Base-by-base conservation (phyloP, 2,113 vertebrate genomes). In the Myocastor coypus region DNA sequence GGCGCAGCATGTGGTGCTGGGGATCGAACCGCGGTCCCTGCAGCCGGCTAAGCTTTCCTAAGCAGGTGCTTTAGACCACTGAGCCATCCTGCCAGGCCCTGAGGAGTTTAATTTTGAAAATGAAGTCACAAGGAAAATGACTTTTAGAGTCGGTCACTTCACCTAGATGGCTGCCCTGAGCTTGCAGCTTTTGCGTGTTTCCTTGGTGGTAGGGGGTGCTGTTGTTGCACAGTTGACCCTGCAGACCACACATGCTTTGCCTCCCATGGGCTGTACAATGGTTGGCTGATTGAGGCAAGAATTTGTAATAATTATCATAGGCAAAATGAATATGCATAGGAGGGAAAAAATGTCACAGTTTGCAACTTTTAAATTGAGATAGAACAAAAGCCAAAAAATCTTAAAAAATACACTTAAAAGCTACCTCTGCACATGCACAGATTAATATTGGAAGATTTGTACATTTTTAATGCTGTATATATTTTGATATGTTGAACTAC, bases 281-380 rank as follows among this genome's bases (percentile, higher is more conserved):
- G 14, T 50, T 87, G 84, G 83, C n/a, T 30, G 42, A 11, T 92
- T 42, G 7, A 55, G 96, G 2, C 66, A 4, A 63, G 83, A 55
- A 3, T 0, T 82, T 94, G 13, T 63, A 92, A 64, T 94, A 85
- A 50, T 64, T 94, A 55, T 96, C 84, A 57, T 90, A 97, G 95
- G 82, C 81, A 83, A 52, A 61, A 42, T 92, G 84, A 80, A 81
- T 97, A 81, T 71, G 96, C 80, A 63, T 64, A 92, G 83, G 82
- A 92, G 80, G 63, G 22, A 93, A 91, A 92, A 85, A 77, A 90
- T 88, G 96, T 97, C 83, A 57, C 0, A 46, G 46, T 86, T 97
- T 97, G 46, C 55, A 97, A 63, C 20, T 97, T 84, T 96, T 97
- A 97, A 96, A 97, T 95, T 92, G 57, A 78, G 94, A 87, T 95